phyloP scores from a whole-genome alignment of 2,113 vertebrate genomes.

The Phoxinus phoxinus region DNA sequence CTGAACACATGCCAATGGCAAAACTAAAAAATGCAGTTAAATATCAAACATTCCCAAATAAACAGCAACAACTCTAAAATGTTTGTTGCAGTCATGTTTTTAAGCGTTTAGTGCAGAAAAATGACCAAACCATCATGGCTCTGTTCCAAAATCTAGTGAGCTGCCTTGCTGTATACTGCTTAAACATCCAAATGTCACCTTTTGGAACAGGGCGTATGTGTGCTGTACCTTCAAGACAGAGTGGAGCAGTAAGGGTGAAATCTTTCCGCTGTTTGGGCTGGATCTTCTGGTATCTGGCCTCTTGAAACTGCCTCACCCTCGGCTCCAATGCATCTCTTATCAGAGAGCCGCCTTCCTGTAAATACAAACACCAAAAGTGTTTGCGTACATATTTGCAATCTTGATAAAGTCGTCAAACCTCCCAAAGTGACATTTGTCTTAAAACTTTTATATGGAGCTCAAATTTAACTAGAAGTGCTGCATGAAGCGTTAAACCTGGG shows the following conservation, averaged over 20 bases:
- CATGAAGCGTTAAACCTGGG: constrained; percentile 20
- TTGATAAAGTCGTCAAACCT: neutral
- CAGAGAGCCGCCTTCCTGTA: constrained; percentile 84
- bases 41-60: neutral
- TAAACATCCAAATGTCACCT: too few species aligned
- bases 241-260: constrained; percentile 72
- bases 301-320: constrained; percentile 82
- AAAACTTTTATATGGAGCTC: constrained; percentile 28
- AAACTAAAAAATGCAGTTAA: neutral
- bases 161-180: too few species aligned
- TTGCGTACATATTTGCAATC: constrained; percentile 13
- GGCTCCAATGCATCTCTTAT: constrained; percentile 84
- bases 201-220: neutral
- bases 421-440: neutral
- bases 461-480: constrained; percentile 22
- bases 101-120: too few species aligned
- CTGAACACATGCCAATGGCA: neutral
- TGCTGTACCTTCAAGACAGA: constrained; percentile 84
- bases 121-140: too few species aligned
- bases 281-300: constrained; percentile 71
- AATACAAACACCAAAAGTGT: constrained; percentile 44
- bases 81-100: too few species aligned
- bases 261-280: constrained; percentile 75
- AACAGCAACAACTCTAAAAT: neutral
- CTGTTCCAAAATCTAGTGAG: too few species aligned